Conservation (phyloP, 2,888 invertebrate genomes). For the Pseudococcus jackbeardsleyi region DNA sequence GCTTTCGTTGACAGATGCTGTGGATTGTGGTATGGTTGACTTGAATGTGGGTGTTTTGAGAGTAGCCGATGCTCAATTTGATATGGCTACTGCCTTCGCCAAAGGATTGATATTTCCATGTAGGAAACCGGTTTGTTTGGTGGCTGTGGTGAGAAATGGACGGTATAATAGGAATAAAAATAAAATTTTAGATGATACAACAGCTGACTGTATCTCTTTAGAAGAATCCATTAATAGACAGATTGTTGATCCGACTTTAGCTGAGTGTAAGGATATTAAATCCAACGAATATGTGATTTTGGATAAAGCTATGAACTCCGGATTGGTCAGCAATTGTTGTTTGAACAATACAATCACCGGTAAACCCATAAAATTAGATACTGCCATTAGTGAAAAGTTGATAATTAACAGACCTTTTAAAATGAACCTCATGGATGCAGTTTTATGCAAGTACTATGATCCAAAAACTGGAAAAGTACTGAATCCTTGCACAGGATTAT, state of each 20-base stretch:
- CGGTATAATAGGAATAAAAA: constrained; percentile 80
- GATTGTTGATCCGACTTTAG: constrained; percentile 85
- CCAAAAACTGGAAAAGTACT: constrained; percentile 81
- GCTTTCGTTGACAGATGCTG: constrained; percentile 84
- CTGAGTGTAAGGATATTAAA: constrained; percentile 83
- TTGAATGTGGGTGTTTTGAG: constrained; percentile 80
- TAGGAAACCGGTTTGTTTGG: constrained; percentile 81
- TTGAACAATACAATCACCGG: constrained; percentile 45
- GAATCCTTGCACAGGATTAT: constrained; percentile 82
- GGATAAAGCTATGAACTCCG: constrained; percentile 80
- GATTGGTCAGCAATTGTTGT: constrained; percentile 76
- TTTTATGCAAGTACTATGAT: constrained; percentile 83
- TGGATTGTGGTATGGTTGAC: constrained; percentile 84
- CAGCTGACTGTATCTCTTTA: constrained; percentile 80
- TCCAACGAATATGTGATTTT: constrained; percentile 81
- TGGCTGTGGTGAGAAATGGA: constrained; percentile 80
- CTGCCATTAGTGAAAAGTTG: constrained; percentile 79
- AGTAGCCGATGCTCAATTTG: constrained; percentile 78
- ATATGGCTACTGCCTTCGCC: constrained; percentile 80
- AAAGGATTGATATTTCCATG: constrained; percentile 78
- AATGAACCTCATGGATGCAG: constrained; percentile 80
- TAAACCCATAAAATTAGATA: constrained; percentile 70
- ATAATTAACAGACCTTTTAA: constrained; percentile 80
- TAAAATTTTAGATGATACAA: constrained; percentile 80
- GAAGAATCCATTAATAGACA: constrained; percentile 84